These are phyloP conservation scores for Scrobipalpa atriplicella DNA, from an alignment of 2,888 invertebrate genomes.

Conservation along the genomic window DNA sequence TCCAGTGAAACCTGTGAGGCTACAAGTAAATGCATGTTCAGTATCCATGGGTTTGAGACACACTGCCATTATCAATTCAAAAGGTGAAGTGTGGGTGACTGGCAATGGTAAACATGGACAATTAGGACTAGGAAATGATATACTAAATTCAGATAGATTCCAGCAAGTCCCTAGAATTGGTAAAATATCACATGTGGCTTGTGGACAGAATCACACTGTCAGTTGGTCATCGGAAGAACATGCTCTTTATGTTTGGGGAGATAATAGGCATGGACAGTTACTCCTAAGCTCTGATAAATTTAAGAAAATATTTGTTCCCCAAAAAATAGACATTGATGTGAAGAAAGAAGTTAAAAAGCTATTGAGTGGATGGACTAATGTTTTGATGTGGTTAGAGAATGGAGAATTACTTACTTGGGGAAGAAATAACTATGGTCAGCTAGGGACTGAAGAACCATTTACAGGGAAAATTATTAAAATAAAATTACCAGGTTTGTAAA, in stretches of 20 bases:
- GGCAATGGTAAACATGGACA: slow-evolving; percentile 88
- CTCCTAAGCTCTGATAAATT: slow-evolving; percentile 81
- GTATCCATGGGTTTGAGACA: slow-evolving; percentile 88
- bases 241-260: slow-evolving; percentile 89
- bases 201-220: slow-evolving; percentile 92
- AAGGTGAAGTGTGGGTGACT: slow-evolving; percentile 84
- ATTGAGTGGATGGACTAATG: slow-evolving; percentile 91
- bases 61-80: slow-evolving; percentile 84
- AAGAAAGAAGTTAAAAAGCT: slow-evolving; percentile 82
- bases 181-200: slow-evolving; percentile 85
- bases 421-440: slow-evolving; percentile 90
- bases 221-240: slow-evolving; percentile 80
- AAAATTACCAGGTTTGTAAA: slow-evolving; percentile 60
- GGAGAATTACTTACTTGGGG: slow-evolving; percentile 89
- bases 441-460: slow-evolving; percentile 77
- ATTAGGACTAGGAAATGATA: slow-evolving; percentile 80
- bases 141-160: slow-evolving; percentile 66
- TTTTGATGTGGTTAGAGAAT: slow-evolving; percentile 83
- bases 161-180: slow-evolving; percentile 80
- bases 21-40: slow-evolving; percentile 77
- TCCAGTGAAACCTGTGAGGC: slow-evolving; percentile 60
- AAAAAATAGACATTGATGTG: slow-evolving; percentile 80
- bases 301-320: slow-evolving; percentile 75
- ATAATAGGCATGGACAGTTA: slow-evolving; percentile 92
- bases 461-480: slow-evolving; percentile 61